Evolutionary conservation across 2,888 invertebrate genomes (phyloP).

Genomic region (Trachelus troglodyta): DNA sequence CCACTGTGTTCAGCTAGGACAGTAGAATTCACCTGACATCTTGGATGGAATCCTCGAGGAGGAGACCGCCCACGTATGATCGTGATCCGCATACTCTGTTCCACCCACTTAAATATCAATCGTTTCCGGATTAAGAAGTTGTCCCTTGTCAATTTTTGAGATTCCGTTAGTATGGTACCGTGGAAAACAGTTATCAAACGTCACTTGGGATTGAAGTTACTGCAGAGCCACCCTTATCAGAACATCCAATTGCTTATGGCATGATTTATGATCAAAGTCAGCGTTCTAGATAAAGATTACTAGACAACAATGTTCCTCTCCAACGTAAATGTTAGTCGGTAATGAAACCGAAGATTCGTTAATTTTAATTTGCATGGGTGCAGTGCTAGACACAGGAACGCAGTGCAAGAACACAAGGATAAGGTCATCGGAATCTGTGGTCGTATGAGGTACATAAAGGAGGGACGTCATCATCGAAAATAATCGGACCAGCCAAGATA

Average conservation of each 20-base stretch:
- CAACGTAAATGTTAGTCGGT: not conserved
- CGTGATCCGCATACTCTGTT: not conserved
- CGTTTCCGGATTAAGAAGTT: slow-evolving; percentile 29
- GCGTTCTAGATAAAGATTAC: not conserved
- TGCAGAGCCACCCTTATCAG: not conserved
- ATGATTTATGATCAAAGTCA: not conserved
- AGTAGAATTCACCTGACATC: slow-evolving; percentile 5
- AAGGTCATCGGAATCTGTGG: slow-evolving; percentile 25
- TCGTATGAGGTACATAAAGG: slow-evolving; percentile 2
- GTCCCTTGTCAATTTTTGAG: not conserved
- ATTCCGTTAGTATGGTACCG: not conserved
- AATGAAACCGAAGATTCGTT: not conserved
- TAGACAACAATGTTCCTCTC: not conserved
- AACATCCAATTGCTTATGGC: not conserved
- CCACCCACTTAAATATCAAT: slow-evolving; percentile 13
- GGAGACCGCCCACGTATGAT: slow-evolving; percentile 19
- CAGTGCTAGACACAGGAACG: slow-evolving; percentile 32
- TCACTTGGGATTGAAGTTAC: not conserved
- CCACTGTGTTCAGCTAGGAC: not conserved
- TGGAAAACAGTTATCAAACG: not conserved
- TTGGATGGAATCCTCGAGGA: not conserved
- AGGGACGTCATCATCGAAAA: slow-evolving; percentile 59
- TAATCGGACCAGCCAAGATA: slow-evolving; percentile 48
- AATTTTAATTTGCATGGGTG: slow-evolving; percentile 11
- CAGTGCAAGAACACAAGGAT: slow-evolving; percentile 31